A percentile compares a stretch with the other conserved stretches of the same genome.
phyloP scores from a whole-genome alignment of 2,888 invertebrate species.

The Esperia sulphurella region DNA sequence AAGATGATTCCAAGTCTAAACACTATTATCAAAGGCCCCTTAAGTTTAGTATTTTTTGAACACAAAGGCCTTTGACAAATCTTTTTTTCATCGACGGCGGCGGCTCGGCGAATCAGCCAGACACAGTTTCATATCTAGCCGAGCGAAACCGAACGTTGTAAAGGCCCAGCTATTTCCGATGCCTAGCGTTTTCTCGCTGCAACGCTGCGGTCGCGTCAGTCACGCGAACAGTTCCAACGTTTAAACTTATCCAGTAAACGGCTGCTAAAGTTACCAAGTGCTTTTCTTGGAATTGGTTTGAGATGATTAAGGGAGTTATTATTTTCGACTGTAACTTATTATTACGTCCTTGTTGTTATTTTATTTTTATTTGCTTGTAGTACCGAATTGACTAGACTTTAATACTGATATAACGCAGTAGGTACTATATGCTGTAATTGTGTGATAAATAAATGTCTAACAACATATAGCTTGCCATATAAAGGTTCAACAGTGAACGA shows the following conservation, averaged over 20 bases:
- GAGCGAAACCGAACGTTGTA: slow-evolving; percentile 8
- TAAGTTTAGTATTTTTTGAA: no score
- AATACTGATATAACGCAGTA: no score
- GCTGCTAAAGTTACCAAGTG: background rate
- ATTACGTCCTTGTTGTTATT: no score
- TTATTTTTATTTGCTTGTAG: no score
- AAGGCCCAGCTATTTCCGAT: slow-evolving; percentile 10
- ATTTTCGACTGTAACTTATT: background rate
- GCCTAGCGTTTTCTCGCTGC: slow-evolving; percentile 9
- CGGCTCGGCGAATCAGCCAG: slow-evolving; percentile 4
- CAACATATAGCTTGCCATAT: no score
- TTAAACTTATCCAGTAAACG: slow-evolving; percentile 3
- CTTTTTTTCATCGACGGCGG: background rate
- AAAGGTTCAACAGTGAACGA: no score
- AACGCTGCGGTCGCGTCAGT: slow-evolving; percentile 5
- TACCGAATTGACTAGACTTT: no score
- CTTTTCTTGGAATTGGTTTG: background rate
- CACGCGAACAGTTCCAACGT: slow-evolving; percentile 8
- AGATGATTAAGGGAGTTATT: background rate
- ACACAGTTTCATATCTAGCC: slow-evolving; percentile 7
- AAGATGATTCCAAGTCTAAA: no score
- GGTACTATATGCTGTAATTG: no score
- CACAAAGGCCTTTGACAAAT: background rate
- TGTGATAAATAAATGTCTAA: no score
- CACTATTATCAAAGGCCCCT: no score